These are phyloP conservation scores for Beaufortia kweichowensis DNA, from an alignment of 2,113 vertebrate species.

Conservation along the genomic window DNA sequence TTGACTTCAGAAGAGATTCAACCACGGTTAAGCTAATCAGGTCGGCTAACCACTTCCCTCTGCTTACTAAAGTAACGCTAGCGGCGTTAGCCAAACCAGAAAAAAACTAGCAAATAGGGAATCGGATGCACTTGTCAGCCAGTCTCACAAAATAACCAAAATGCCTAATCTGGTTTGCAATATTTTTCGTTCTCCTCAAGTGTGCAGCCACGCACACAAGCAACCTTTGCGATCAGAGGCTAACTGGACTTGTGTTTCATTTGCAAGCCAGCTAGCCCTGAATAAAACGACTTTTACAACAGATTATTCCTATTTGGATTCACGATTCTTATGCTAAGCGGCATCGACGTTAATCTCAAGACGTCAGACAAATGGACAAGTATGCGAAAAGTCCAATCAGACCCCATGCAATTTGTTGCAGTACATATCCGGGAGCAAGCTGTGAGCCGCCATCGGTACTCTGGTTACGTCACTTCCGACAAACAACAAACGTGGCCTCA, in stretches of 20 bases:
- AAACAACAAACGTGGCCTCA: not conserved
- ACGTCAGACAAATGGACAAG: conserved; percentile 2
- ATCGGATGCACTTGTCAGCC: conserved; percentile 11
- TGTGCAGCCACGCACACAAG: conserved; percentile 27
- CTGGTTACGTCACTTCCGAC: conserved; percentile 55
- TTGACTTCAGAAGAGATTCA: not conserved
- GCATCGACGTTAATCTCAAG: not conserved
- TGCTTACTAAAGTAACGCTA: conserved; percentile 17
- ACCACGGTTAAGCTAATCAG: conserved; percentile 13
- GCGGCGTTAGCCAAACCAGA: not conserved
- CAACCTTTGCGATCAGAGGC: conserved; percentile 3
- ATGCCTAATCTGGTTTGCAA: not conserved
- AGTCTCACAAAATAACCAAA: not conserved
- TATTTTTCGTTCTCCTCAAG: not conserved
- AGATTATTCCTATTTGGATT: not conserved
- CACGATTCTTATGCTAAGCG: not conserved
- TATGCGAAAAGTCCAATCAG: conserved; percentile 40
- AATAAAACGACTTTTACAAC: conserved; percentile 9
- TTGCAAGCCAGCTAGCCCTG: conserved; percentile 16
- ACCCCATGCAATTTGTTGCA: conserved; percentile 45
- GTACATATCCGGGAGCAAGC: conserved; percentile 57
- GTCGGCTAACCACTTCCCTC: conserved; percentile 25
- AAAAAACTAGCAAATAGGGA: not conserved
- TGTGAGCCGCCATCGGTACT: conserved; percentile 64
- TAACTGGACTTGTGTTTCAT: conserved; percentile 17